These are phyloP conservation scores for Diabrotica undecimpunctata DNA, from an alignment of 1,140 invertebrate species.

Conservation along the genomic window DNA sequence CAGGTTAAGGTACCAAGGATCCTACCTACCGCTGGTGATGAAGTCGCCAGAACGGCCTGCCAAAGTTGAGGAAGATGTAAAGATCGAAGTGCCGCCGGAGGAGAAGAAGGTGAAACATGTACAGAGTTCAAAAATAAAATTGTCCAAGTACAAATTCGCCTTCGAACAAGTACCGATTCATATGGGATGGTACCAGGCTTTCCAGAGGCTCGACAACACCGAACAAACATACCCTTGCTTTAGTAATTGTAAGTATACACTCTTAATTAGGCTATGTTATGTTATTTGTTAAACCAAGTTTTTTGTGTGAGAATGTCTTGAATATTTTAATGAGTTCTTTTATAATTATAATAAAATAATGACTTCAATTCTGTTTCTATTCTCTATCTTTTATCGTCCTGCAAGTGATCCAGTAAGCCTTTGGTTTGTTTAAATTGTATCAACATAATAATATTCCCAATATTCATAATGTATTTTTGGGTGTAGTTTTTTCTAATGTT, in stretches of 20 bases:
- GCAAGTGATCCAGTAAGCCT: no score
- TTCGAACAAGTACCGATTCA: slow-evolving; percentile 69
- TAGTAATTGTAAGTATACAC: slow-evolving; percentile 44
- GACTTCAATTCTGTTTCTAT: no score
- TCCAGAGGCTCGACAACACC: slow-evolving; percentile 68
- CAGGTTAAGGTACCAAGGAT: slow-evolving; percentile 44
- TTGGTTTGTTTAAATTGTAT: no score
- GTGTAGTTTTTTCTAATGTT: no score
- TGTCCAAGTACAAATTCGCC: slow-evolving; percentile 62
- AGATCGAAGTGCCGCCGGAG: slow-evolving; percentile 14
- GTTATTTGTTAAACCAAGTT: no score
- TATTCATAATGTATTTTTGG: no score
- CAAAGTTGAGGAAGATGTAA: slow-evolving; percentile 23
- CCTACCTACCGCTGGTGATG: slow-evolving; percentile 35
- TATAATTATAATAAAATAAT: no score
- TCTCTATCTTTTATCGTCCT: no score
- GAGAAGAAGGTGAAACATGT: slow-evolving; percentile 19
- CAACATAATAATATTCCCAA: no score
- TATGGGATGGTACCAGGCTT: slow-evolving; percentile 76
- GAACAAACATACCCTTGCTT: slow-evolving; percentile 54
- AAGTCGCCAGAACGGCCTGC: slow-evolving; percentile 33
- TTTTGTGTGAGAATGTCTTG: no score
- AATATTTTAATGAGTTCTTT: no score
- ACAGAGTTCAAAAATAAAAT: slow-evolving; percentile 25
- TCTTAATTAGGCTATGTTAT: no score